A percentile compares a stretch with the other conserved stretches of the same genome.
Conservation (phyloP, 2,797 vertebrate genomes). For the Oreochromis grahami region DNA sequence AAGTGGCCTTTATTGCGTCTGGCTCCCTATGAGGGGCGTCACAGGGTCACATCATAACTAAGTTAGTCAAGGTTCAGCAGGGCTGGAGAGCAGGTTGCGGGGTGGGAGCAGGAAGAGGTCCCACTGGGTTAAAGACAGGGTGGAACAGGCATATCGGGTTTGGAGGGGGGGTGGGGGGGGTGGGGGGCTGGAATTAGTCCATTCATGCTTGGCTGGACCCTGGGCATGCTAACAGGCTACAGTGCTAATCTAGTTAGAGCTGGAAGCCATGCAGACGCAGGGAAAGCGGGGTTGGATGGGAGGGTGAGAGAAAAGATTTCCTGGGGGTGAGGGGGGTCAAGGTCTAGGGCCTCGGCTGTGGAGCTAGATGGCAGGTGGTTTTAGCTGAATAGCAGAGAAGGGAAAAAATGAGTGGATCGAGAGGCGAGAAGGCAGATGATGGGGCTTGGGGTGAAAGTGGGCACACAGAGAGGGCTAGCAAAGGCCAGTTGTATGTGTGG, state of each 20-base stretch:
- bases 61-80: slow-evolving; percentile 66
- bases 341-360: slow-evolving; percentile 9
- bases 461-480: slow-evolving; percentile 4
- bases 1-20: slow-evolving; percentile 47
- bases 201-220: slow-evolving; percentile 52
- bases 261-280: slow-evolving; percentile 27
- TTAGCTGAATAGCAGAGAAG: slow-evolving; percentile 55
- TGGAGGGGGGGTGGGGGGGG: background rate
- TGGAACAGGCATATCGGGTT: background rate
- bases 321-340: slow-evolving; percentile 5
- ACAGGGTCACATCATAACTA: slow-evolving; percentile 65
- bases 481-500: slow-evolving; percentile 10
- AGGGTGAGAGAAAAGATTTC: background rate
- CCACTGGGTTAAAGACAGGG: slow-evolving; percentile 38
- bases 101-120: slow-evolving; percentile 11
- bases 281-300: background rate
- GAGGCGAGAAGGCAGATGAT: slow-evolving; percentile 1
- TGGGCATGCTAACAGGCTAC: slow-evolving; percentile 57
- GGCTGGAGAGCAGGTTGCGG: slow-evolving; percentile 12
- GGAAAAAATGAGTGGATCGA: background rate
- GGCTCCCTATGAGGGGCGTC: slow-evolving; percentile 46
- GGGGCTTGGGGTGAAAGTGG: background rate
- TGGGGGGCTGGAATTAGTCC: slow-evolving; percentile 28
- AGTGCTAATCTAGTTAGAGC: slow-evolving; percentile 66
- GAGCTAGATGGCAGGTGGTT: slow-evolving; percentile 56